Base-by-base conservation (phyloP, 1,140 invertebrate genomes). In the Caenorhabditis latens region DNA sequence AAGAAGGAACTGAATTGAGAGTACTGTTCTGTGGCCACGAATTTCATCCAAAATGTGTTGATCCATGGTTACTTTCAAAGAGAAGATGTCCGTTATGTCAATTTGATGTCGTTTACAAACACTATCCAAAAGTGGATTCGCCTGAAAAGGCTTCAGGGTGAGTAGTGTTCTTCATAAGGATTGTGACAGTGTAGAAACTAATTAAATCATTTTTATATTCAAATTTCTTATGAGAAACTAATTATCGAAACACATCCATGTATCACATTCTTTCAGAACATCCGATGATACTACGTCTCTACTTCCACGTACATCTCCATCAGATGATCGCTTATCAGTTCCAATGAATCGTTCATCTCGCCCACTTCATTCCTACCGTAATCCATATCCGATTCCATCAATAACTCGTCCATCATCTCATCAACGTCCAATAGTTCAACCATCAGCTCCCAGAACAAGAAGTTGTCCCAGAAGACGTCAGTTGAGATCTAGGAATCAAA, bases 51-150 rank as follows among this genome's bases (percentile, higher is more conserved):
- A 79, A 84, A n/a, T 90, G 89, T 75, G 89, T 90, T 7, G 89
- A 89, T 67, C 89, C 89, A 50, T 89, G 89, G 84, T 83, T 90
- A 43, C 57, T 84, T 82, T 58, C 61, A 11, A 86, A 93, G 40
- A 89, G 91, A 42, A 93, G 93, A 3, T 93, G 93, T 90, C 93
- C 93, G 0, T 90, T 93, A 16, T 93, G 93, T 86, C 88, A 88
- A 87, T 88, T 88, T 42, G 88, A 88, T 61, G 88, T 88, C 48
- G 88, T 88, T 43, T 84, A 87, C 43, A 88, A 88, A 50, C 85
- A 86, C 9, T 88, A 86, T 67, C 88, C 88, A 53, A 58, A 67
- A 61, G 75, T 87, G 9, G 88, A 88, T 19, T 21, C 46, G 2
- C 71, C 86, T 6, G 65, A 71, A 48, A 86, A 85, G 24, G 6